Base-by-base conservation (phyloP, 2,797 vertebrate genomes). In the Typhlichthys eigenmanni region DNA sequence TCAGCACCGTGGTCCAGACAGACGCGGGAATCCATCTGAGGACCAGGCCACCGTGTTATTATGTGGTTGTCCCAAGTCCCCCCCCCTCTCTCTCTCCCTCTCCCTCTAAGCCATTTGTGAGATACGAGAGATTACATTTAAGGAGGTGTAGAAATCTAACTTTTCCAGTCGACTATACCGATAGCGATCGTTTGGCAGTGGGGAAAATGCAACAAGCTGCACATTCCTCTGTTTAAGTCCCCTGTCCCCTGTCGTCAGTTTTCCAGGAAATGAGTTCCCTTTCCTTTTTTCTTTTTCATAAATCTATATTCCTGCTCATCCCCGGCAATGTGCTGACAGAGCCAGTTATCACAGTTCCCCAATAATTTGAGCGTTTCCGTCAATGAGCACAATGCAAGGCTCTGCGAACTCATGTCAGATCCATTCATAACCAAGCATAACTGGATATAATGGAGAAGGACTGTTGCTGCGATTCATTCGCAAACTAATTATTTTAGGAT, bases 241-340 rank as follows among this genome's bases (percentile, higher is more conserved):
- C 45, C 55, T 38, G 71, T 53, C 52, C 65, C 45, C 55, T 38
- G 71, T 55, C 52, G 81, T 73, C 53, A 62, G 43, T 82, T 89
- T 80, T 71, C 70, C 78, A 47, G 55, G 71, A 76, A 86, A 62
- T 57, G 48, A n/a, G 6, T 58, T 77, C 75, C 65, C 53, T 17
- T 66, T 54, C 46, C 17, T 19, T 16, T 48, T 55, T 52, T 62
- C 32, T 24, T 62, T 75, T 64, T 50, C 11, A 47, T 53, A 72
- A 74, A 69, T 57, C 14, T 50, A 46, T 13, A 65, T 74, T 72
- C 74, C 68, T 80, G 52, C n/a, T 17, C 13, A 19, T 66, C 32
- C 47, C 69, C 66, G 62, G 66, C 78, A 80, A 72, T 82, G 71
- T 88, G 89, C 89, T 89, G 87, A 90, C 86, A 78, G 84, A 77